Conservation (phyloP, 1,140 invertebrate genomes). For the Drosophila kikkawai region DNA sequence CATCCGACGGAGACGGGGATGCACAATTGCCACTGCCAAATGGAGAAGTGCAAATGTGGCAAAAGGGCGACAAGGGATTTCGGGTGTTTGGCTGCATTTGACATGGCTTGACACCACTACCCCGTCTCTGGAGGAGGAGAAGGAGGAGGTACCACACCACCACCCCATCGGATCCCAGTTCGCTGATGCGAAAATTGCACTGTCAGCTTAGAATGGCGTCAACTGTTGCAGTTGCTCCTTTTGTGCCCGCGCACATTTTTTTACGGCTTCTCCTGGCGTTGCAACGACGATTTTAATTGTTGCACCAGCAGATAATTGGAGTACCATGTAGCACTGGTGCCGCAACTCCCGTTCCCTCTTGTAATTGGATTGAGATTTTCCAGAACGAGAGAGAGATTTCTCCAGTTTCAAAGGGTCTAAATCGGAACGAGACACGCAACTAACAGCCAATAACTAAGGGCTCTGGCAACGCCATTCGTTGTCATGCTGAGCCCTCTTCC, state of each 20-base stretch:
- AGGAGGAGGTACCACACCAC: background rate
- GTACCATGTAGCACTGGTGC: conserved; percentile 6
- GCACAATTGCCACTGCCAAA: conserved; percentile 38
- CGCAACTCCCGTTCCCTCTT: background rate
- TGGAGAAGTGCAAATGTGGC: conserved; percentile 42
- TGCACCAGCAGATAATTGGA: conserved; percentile 42
- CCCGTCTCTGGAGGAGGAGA: background rate
- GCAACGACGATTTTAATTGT: conserved; percentile 35
- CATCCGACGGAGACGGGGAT: too few relatives aligned
- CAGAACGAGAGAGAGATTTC: conserved; percentile 19
- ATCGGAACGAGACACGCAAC: conserved; percentile 35
- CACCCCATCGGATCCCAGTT: conserved; percentile 8
- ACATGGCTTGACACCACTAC: conserved; percentile 1
- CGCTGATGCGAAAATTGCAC: conserved; percentile 66
- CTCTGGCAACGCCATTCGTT: conserved; percentile 39
- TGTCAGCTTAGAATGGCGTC: conserved; percentile 57
- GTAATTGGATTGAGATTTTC: conserved; percentile 53
- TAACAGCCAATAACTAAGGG: conserved; percentile 40
- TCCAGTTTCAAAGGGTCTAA: conserved; percentile 44
- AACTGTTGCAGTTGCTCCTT: conserved; percentile 53
- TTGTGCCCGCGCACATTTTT: conserved; percentile 26
- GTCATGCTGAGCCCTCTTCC: conserved; percentile 39
- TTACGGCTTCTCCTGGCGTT: conserved; percentile 42
- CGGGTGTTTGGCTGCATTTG: conserved; percentile 15
- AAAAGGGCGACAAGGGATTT: conserved; percentile 15